Percentiles rank a stretch among this genome's conserved stretches.
These are phyloP conservation scores for Drosophila heteroneura DNA, from an alignment of 2,888 invertebrate species.

Conservation along the genomic window DNA sequence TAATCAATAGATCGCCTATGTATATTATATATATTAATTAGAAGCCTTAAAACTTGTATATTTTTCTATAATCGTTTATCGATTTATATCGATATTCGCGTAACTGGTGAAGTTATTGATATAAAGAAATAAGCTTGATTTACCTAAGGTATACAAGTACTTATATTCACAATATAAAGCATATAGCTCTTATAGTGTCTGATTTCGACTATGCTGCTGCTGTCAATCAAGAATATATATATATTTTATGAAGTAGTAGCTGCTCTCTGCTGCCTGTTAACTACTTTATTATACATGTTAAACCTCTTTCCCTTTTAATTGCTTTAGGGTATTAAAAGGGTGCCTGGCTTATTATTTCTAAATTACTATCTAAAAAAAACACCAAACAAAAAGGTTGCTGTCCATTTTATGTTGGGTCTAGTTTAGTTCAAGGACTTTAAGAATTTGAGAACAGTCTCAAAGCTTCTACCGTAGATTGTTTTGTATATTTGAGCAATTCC, in stretches of 20 bases:
- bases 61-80: too few relatives aligned
- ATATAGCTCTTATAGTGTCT: not conserved
- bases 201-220: not conserved
- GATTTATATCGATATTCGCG: not conserved
- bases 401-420: not conserved
- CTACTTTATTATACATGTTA: not conserved
- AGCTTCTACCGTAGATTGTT: not conserved
- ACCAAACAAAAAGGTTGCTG: not conserved
- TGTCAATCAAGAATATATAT: not conserved
- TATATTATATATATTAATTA: too few relatives aligned
- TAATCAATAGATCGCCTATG: too few relatives aligned
- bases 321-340: not conserved
- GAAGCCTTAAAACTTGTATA: too few relatives aligned
- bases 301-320: not conserved
- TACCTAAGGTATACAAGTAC: not conserved
- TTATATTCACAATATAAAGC: too few relatives aligned
- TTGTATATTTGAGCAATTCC: not conserved
- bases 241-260: not conserved
- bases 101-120: not conserved
- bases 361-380: not conserved
- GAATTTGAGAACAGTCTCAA: not conserved
- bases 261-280: not conserved
- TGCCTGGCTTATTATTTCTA: not conserved
- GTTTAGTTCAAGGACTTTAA: not conserved
- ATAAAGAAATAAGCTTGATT: not conserved